Base-by-base conservation (phyloP, 2,797 vertebrate species). In the Pteropus rufus region DNA sequence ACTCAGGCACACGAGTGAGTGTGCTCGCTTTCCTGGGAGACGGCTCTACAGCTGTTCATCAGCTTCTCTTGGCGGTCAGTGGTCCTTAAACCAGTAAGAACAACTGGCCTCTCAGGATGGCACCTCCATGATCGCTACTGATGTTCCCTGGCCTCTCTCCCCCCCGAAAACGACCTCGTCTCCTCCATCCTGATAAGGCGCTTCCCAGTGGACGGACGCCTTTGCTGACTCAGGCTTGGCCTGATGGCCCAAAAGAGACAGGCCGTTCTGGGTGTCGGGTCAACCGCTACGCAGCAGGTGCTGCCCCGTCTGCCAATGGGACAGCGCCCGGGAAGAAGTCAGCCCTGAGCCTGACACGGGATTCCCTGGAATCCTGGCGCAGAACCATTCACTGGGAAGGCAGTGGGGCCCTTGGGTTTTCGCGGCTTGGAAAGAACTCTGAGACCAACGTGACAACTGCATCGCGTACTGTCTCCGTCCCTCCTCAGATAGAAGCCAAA, bases 211-310 rank as follows among this genome's bases (percentile, higher is more conserved):
- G 4, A 49, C 49, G 44, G 19, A 12, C 21, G 7, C 19, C 49
- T 70, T n/a, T 56, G 91, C 60, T 29, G 60, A 65, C 26, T 24
- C n/a, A 21, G 21, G 39, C 24, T 8, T n/a, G 73, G 72, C 34
- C 26, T 31, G 36, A 58, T 26, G 46, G 54, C 89, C 52, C 41
- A 10, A 14, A 44, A 58, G 39, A 46, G 34, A 64, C 2, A 10
- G 0, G 6, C 11, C 2, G 2, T 56, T 52, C 69, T 24, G 10
- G 79, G 31, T 12, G 36, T 36, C 10, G 0, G 4, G 26, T 34
- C 31, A 9, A 29, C 18, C 9, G 31, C 49, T 15, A 2, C 0
- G 3, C 2, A 62, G 56, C 31, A 16, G 62, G 49, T 9, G 31
- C n/a, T 31, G 3, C 26, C 12, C 80, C 58, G 21, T n/a, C 16